Conservation (phyloP, 2,113 vertebrate genomes). For the Megaleporinus macrocephalus region DNA sequence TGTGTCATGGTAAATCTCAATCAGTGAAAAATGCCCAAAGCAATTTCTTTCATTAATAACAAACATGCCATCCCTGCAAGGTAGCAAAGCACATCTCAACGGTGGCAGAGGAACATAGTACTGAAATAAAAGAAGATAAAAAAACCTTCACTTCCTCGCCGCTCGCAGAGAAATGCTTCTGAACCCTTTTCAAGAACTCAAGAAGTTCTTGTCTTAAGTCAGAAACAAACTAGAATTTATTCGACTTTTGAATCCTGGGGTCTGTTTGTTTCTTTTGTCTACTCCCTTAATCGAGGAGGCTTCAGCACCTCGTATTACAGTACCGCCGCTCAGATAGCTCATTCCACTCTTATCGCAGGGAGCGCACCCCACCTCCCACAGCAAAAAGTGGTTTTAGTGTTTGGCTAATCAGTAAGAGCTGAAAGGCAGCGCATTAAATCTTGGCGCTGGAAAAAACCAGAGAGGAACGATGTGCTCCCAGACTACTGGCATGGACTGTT, state of each 20-base stretch:
- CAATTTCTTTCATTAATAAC: slow-evolving; percentile 64
- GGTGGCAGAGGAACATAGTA: slow-evolving; percentile 54
- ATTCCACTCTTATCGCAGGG: slow-evolving; percentile 62
- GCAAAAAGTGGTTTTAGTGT: slow-evolving; percentile 46
- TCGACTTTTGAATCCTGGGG: neutral
- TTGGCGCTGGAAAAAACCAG: slow-evolving; percentile 59
- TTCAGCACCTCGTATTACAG: slow-evolving; percentile 47
- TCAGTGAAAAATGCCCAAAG: slow-evolving; percentile 63
- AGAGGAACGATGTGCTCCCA: slow-evolving; percentile 38
- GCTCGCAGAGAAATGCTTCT: slow-evolving; percentile 13
- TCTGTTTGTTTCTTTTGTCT: slow-evolving; percentile 35
- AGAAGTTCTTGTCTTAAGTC: slow-evolving; percentile 22
- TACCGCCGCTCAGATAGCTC: slow-evolving; percentile 50
- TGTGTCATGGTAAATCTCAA: slow-evolving; percentile 64
- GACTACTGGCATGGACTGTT: slow-evolving; percentile 49
- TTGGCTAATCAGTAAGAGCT: slow-evolving; percentile 62
- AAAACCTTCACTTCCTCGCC: slow-evolving; percentile 58
- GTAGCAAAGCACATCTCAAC: slow-evolving; percentile 56
- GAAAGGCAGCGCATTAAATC: slow-evolving; percentile 62
- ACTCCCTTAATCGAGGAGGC: neutral
- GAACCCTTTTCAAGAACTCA: slow-evolving; percentile 29
- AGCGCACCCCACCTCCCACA: slow-evolving; percentile 54
- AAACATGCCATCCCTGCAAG: slow-evolving; percentile 66
- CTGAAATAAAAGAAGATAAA: slow-evolving; percentile 56
- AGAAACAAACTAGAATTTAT: slow-evolving; percentile 6